Conservation (phyloP, 2,888 invertebrate species). For the Tachina lurida region DNA sequence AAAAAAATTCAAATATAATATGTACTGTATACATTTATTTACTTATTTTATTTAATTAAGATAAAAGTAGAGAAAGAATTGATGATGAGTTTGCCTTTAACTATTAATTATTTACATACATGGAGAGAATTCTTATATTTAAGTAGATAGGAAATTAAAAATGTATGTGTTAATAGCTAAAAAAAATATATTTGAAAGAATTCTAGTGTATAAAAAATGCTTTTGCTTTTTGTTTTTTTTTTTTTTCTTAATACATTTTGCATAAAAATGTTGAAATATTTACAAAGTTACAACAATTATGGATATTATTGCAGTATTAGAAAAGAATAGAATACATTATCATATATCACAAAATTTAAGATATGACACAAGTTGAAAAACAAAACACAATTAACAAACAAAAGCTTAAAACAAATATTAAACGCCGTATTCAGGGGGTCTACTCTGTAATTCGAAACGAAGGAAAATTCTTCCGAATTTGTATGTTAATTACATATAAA, state of each 20-base stretch:
- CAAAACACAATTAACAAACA: neutral
- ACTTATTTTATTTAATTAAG: conserved; percentile 7
- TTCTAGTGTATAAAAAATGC: conserved; percentile 5
- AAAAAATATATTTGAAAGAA: conserved; percentile 7
- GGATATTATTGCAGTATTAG: conserved; percentile 32
- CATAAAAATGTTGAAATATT: conserved; percentile 42
- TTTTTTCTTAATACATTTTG: conserved; percentile 4
- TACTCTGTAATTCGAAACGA: too few relatives aligned
- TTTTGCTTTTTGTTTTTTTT: conserved; percentile 6
- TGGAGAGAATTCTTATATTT: neutral
- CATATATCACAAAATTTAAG: conserved; percentile 59
- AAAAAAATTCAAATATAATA: conserved; percentile 1
- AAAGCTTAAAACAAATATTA: neutral
- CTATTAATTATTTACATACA: conserved; percentile 29
- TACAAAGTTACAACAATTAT: conserved; percentile 39
- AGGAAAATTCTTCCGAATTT: too few relatives aligned
- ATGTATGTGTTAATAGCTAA: neutral
- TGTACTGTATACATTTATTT: conserved; percentile 1
- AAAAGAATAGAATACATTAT: conserved; percentile 12
- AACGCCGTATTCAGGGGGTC: too few relatives aligned
- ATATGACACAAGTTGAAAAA: conserved; percentile 38
- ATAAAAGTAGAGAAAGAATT: conserved; percentile 19
- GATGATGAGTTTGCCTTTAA: conserved; percentile 9
- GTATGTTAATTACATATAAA: too few relatives aligned
- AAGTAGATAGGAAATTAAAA: neutral